These are phyloP conservation scores for Drosophila macrothrix DNA, from an alignment of 2,888 invertebrate genomes.

Conservation along the genomic window DNA sequence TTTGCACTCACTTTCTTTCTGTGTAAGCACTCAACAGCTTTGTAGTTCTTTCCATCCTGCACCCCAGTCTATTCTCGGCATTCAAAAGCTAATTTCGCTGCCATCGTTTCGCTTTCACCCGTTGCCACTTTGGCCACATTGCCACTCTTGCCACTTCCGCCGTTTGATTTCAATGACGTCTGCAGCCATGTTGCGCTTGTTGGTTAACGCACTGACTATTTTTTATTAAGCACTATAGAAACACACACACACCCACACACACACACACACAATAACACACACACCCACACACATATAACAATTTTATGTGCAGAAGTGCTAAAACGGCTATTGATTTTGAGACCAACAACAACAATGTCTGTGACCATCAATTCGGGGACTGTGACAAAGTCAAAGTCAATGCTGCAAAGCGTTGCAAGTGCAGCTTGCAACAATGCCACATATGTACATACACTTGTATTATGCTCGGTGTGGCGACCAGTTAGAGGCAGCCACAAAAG, in stretches of 20 bases:
- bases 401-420: constrained; percentile 57
- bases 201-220: constrained; percentile 44
- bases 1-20: not conserved
- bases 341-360: constrained; percentile 28
- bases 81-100: constrained; percentile 70
- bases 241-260: constrained; percentile 3
- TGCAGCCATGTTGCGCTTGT: constrained; percentile 16
- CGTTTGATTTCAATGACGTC: constrained; percentile 75
- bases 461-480: constrained; percentile 23
- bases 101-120: constrained; percentile 20
- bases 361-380: constrained; percentile 29
- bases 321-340: constrained; percentile 67
- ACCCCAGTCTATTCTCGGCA: constrained; percentile 32
- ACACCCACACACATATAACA: constrained; percentile 3
- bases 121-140: constrained; percentile 7
- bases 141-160: constrained; percentile 65
- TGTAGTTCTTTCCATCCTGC: not conserved
- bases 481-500: constrained; percentile 60
- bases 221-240: constrained; percentile 44
- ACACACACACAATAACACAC: not conserved
- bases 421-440: constrained; percentile 45
- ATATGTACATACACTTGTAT: constrained; percentile 1
- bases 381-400: constrained; percentile 59
- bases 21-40: constrained; percentile 1
- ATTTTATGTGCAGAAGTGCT: constrained; percentile 24